phyloP scores from a whole-genome alignment of 2,888 invertebrate genomes.

The Gandaritis pyraliata region DNA sequence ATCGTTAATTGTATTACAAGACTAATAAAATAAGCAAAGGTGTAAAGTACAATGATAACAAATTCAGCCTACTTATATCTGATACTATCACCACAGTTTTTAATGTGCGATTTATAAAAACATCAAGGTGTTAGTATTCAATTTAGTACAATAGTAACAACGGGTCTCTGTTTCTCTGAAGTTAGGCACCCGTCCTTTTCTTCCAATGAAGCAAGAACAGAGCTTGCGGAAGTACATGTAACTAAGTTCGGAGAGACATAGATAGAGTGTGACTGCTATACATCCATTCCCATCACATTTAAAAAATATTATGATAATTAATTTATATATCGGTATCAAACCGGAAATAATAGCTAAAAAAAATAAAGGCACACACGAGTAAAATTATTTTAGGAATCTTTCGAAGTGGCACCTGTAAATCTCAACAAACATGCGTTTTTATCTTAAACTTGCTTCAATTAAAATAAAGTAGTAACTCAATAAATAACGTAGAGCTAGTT shows the following conservation, averaged over 20 bases:
- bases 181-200: too few relatives aligned
- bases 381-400: neutral
- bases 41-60: too few relatives aligned
- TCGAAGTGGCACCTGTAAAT: conserved; percentile 25
- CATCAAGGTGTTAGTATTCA: conserved; percentile 13
- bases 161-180: too few relatives aligned
- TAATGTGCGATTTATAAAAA: conserved; percentile 17
- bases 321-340: too few relatives aligned
- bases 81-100: conserved; percentile 19
- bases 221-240: too few relatives aligned
- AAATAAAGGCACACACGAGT: neutral
- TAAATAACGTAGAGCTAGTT: conserved; percentile 37
- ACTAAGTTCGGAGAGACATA: too few relatives aligned
- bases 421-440: neutral
- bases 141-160: conserved; percentile 6
- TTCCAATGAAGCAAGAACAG: too few relatives aligned
- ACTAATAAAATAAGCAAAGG: too few relatives aligned
- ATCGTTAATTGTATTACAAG: too few relatives aligned
- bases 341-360: neutral
- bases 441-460: conserved; percentile 18
- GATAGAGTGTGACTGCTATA: too few relatives aligned
- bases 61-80: conserved; percentile 11
- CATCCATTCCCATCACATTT: neutral
- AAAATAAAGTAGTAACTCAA: conserved; percentile 26
- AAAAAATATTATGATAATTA: too few relatives aligned